Conservation (phyloP, 2,113 vertebrate species). For the Tetraodon nigroviridis region DNA sequence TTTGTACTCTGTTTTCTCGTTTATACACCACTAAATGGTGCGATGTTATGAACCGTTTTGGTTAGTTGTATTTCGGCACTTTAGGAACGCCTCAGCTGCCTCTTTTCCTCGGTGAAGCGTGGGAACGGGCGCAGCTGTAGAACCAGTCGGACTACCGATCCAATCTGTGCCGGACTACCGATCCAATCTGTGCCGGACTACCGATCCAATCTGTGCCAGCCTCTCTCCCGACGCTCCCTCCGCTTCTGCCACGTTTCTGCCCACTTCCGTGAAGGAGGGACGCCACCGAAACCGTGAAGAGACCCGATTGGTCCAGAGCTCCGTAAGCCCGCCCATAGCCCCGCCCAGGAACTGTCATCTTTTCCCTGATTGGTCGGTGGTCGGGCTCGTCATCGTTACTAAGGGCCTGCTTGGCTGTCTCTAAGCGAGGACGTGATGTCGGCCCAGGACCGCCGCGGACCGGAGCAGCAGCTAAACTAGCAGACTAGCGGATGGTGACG, state of each 20-base stretch:
- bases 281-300: slow-evolving; percentile 1
- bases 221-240: background rate
- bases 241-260: slow-evolving; percentile 57
- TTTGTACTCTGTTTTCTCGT: too few relatives aligned
- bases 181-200: too few relatives aligned
- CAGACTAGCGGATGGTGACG: background rate
- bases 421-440: slow-evolving; percentile 37
- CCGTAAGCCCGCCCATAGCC: background rate
- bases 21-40: too few relatives aligned
- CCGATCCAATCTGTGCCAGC: too few relatives aligned
- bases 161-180: too few relatives aligned
- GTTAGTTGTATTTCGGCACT: too few relatives aligned
- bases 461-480: background rate
- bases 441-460: background rate
- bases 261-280: slow-evolving; percentile 21
- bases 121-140: too few relatives aligned
- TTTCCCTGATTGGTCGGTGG: slow-evolving; percentile 6
- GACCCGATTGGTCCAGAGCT: slow-evolving; percentile 32
- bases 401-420: slow-evolving; percentile 43
- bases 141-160: too few relatives aligned
- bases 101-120: too few relatives aligned
- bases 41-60: too few relatives aligned
- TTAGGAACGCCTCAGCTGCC: too few relatives aligned
- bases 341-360: background rate
- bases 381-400: slow-evolving; percentile 30